Conservation (phyloP, 2,113 vertebrate species). For the Atrichornis clamosus region DNA sequence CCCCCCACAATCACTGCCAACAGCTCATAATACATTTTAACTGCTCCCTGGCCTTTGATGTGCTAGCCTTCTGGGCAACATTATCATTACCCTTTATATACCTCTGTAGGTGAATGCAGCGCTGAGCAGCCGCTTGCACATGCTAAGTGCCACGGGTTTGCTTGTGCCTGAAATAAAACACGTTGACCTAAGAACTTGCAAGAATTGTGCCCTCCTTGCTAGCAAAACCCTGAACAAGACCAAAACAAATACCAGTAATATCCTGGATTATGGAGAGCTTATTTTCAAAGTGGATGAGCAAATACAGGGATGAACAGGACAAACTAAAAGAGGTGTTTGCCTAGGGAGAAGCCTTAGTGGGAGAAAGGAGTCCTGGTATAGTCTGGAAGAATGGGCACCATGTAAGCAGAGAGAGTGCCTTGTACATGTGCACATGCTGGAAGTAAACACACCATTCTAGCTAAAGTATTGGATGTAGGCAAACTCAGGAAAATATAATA, state of each 20-base stretch:
- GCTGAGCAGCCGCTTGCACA: neutral
- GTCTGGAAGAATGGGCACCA: neutral
- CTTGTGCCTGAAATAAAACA: neutral
- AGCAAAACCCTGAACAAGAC: neutral
- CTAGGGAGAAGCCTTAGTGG: neutral
- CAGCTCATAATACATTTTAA: slow-evolving; percentile 68
- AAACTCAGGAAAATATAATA: neutral
- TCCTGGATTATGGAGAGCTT: neutral
- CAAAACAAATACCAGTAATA: neutral
- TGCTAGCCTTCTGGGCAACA: slow-evolving; percentile 61
- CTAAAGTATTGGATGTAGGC: neutral
- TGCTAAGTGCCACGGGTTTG: neutral
- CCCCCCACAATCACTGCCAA: slow-evolving; percentile 63
- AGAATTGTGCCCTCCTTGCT: neutral
- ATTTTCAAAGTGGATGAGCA: neutral
- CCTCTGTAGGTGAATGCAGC: neutral
- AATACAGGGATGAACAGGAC: neutral
- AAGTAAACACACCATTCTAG: neutral
- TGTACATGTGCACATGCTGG: neutral
- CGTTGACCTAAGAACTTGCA: neutral
- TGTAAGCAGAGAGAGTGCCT: neutral
- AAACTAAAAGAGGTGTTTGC: neutral
- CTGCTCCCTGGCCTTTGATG: slow-evolving; percentile 56
- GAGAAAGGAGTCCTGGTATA: neutral
- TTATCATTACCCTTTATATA: slow-evolving; percentile 59